Evolutionary conservation across 2,113 vertebrate species (phyloP), one percentile per base, ranked within the genome.

Genomic region (Halichoeres trimaculatus): DNA sequence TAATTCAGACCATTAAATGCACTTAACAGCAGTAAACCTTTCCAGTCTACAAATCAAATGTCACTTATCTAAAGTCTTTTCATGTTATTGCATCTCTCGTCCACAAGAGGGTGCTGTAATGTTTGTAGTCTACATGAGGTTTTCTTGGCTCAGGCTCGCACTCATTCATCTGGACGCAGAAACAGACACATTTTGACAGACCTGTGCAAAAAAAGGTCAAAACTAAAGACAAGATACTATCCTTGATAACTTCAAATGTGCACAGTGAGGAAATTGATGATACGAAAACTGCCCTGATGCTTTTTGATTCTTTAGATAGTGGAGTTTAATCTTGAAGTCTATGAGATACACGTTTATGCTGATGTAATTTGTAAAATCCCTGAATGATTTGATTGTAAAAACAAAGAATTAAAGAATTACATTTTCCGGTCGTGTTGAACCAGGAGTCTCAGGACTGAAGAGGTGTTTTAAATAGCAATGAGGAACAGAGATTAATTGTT

Each of bases 401-500:
- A 41, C 19, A 53, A 48, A 67, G 22, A 65, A 51, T 22, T 52
- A 48, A 43, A 70, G 19, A 65, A 45, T 22, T 52, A 14, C 13
- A 64, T 50, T 59, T 60, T 54, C 16, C 19, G 43, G 43, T 45
- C 7, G 43, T 48, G 45, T 55, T 61, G 17, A 58, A 70, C 10
- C 24, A 6, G 7, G n/a, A 10, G 11, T 64, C 24, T 43, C 1
- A 38, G 30, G 23, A 20, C 40, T 24, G 11, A 5, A 48, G n/a
- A 48, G 8, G 19, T n/a, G 45, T 48, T n/a, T 48, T 48, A 71
- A 89, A 85, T 85, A 85, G 81, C 47, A 3, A 58, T 23, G 68
- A 74, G 83, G 77, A 66, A 66, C 50, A 1, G 12, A n/a, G 36
- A 48, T 67, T 78, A 85, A 91, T 90, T 91, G 91, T 93, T 89